Conservation (phyloP, 1,140 invertebrate species). For the Drosophila parabipectinata region DNA sequence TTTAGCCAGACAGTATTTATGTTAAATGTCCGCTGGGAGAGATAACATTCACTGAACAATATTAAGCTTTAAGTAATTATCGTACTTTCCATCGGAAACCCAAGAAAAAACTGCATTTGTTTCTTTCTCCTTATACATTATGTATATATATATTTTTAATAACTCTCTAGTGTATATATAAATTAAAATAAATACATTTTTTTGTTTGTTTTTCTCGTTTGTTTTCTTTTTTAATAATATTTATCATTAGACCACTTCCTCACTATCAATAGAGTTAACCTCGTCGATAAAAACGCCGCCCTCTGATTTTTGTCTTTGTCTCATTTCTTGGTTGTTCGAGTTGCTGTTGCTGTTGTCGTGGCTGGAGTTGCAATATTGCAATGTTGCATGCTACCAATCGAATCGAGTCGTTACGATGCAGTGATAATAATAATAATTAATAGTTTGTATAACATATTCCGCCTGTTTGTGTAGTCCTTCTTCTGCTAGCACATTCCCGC, state of each 20-base stretch:
- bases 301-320: slow-evolving; percentile 61
- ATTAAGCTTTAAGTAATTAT: not conserved
- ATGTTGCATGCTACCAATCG: slow-evolving; percentile 33
- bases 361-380: slow-evolving; percentile 61
- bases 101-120: slow-evolving; percentile 18
- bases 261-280: slow-evolving; percentile 67
- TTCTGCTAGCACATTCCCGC: slow-evolving; percentile 24
- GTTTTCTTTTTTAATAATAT: slow-evolving; percentile 39
- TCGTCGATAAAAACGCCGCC: slow-evolving; percentile 72
- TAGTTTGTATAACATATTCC: slow-evolving; percentile 72
- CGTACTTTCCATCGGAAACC: not conserved
- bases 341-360: slow-evolving; percentile 45
- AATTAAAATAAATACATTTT: slow-evolving; percentile 83
- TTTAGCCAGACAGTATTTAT: slow-evolving; percentile 51
- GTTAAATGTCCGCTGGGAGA: not conserved
- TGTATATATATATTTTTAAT: slow-evolving; percentile 79
- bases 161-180: slow-evolving; percentile 82
- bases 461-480: slow-evolving; percentile 30
- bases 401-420: slow-evolving; percentile 73
- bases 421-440: slow-evolving; percentile 62
- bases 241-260: slow-evolving; percentile 55
- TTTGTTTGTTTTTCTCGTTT: slow-evolving; percentile 49
- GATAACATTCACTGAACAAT: not conserved
- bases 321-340: slow-evolving; percentile 69
- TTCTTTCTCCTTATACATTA: slow-evolving; percentile 76